These are phyloP conservation scores for Rhopalosiphum maidis DNA, from an alignment of 1,140 invertebrate genomes.

Conservation along the genomic window DNA sequence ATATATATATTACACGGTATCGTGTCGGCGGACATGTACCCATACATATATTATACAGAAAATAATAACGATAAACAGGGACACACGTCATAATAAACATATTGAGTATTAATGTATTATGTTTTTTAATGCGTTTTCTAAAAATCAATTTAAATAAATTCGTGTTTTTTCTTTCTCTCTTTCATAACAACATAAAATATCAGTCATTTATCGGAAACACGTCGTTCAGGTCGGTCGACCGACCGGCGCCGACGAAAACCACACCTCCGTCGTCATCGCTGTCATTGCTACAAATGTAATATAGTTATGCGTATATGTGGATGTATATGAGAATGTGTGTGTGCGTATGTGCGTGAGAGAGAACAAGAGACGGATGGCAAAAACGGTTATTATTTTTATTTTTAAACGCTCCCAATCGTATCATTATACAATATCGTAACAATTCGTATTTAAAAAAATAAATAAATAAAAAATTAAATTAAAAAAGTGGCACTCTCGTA, in stretches of 20 bases:
- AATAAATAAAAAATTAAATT: not conserved
- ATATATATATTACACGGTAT: slow-evolving; percentile 8
- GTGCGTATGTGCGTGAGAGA: not conserved
- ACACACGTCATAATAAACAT: not conserved
- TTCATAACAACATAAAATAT: not conserved
- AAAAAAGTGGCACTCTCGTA: slow-evolving; percentile 12
- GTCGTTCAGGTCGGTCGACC: not conserved
- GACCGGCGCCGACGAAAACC: not conserved
- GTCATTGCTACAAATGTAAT: not conserved
- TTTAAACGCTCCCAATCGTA: slow-evolving; percentile 15
- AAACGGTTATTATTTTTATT: slow-evolving; percentile 32
- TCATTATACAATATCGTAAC: not conserved
- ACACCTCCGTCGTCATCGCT: not conserved
- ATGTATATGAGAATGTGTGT: not conserved
- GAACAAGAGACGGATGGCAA: not conserved
- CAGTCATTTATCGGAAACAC: not conserved
- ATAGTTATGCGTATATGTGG: not conserved
- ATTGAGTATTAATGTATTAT: not conserved
- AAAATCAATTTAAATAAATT: slow-evolving; percentile 21
- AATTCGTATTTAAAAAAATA: slow-evolving; percentile 3
- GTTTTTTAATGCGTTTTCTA: not conserved
- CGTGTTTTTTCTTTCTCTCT: no score
- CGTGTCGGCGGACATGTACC: not conserved
- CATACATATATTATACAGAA: not conserved
- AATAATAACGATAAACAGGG: not conserved